These are phyloP conservation scores for Andrena haemorrhoa DNA, from an alignment of 2,888 invertebrate genomes.

Conservation along the genomic window DNA sequence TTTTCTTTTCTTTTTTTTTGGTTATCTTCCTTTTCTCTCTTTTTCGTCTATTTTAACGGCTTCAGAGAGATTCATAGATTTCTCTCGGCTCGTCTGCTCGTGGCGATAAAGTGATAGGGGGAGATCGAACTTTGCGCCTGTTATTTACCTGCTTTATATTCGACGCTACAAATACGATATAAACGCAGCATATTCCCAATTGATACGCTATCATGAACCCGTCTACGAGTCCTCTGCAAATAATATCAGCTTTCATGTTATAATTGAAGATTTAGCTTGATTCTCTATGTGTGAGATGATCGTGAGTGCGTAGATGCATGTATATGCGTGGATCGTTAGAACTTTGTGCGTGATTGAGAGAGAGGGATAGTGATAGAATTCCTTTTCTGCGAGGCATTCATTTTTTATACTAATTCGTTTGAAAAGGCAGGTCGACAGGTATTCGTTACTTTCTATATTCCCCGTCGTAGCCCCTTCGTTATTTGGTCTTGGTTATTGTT, in stretches of 20 bases:
- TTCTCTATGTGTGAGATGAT: conserved; percentile 43
- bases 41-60: not conserved
- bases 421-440: too few relatives aligned
- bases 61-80: not conserved
- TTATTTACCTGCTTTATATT: conserved; percentile 87
- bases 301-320: conserved; percentile 31
- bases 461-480: too few relatives aligned
- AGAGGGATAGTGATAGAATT: not conserved
- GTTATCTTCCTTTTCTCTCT: not conserved
- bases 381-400: too few relatives aligned
- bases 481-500: too few relatives aligned
- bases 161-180: conserved; percentile 91
- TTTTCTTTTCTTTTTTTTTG: not conserved
- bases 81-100: not conserved
- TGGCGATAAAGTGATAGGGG: conserved; percentile 4
- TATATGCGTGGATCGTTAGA: conserved; percentile 21
- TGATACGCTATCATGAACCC: conserved; percentile 92
- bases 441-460: too few relatives aligned
- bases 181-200: conserved; percentile 95
- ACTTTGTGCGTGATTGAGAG: conserved; percentile 1
- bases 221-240: conserved; percentile 87
- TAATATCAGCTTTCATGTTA: conserved; percentile 65
- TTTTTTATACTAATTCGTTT: too few relatives aligned
- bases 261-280: conserved; percentile 25
- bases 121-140: conserved; percentile 33